A percentile compares a stretch with the other conserved stretches of the same genome.
phyloP scores from a whole-genome alignment of 2,797 vertebrate species.

The Champsocephalus gunnari region DNA sequence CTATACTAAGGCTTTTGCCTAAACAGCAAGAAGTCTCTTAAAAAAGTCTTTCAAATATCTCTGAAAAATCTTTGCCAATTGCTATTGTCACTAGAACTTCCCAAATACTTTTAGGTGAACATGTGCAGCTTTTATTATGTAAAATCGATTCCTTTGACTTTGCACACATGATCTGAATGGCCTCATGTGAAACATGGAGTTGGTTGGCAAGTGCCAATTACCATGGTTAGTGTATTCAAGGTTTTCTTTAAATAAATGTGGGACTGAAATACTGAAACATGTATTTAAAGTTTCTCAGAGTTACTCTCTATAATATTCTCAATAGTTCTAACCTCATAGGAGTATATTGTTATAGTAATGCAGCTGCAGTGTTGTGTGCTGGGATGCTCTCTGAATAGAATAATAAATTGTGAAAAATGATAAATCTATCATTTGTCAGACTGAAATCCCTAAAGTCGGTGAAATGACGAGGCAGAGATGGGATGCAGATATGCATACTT shows the following conservation, averaged over 20 bases:
- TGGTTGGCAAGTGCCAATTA: conserved; percentile 3
- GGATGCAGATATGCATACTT: conserved; percentile 51
- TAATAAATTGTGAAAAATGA: conserved; percentile 49
- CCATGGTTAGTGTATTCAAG: not conserved
- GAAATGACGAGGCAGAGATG: conserved; percentile 54
- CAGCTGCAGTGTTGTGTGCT: not conserved
- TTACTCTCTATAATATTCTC: conserved; percentile 16
- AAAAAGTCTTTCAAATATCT: no score
- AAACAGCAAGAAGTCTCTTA: no score
- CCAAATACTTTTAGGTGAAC: not conserved
- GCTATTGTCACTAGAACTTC: no score
- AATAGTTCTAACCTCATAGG: conserved; percentile 25
- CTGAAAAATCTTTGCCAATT: no score
- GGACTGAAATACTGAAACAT: conserved; percentile 11
- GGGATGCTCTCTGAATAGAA: conserved; percentile 33
- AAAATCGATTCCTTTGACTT: not conserved
- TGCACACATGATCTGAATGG: not conserved
- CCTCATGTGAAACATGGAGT: not conserved
- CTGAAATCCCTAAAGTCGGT: conserved; percentile 54
- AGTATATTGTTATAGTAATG: conserved; percentile 31
- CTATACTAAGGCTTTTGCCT: no score
- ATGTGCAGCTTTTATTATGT: not conserved
- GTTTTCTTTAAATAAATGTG: not conserved
- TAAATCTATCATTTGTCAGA: conserved; percentile 69
- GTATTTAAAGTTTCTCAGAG: conserved; percentile 3